Evolutionary conservation across 35 echinoderm and acorn worm species (phyloP), one percentile per base, ranked within the genome.

Genomic region (Antedon bifida): DNA sequence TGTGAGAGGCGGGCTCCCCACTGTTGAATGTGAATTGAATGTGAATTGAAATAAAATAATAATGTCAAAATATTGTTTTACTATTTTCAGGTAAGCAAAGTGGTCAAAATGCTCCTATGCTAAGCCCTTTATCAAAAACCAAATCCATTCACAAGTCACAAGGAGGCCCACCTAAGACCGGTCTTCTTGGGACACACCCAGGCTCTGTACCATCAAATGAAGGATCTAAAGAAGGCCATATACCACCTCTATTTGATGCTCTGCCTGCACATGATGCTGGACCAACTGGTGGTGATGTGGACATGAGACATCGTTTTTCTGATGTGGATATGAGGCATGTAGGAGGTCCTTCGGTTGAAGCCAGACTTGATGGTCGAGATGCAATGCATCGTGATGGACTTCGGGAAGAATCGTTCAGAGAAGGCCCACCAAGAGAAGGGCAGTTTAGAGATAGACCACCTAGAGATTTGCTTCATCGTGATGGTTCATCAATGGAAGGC

Each of bases 271-370:
- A 51, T 32, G 42, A 51, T 51, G 39, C 9, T 45, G 80, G n/a
- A 35, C 39, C 39, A 26, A 7, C 29, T 29, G 80, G 80, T 4
- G 80, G 80, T 82, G 85, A 87, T 36, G 33, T 87, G 31, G 85
- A 87, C 44, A 77, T 87, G 30, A 36, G 85, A 11, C 38, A 87
- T 17, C 26, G 85, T 32, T 87, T 87, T 29, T 34, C 36, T 30
- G 85, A 87, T 73, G 74, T 79, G 39, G 85, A 87, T 74, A 83
- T 83, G 82, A 83, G 82, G 31, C 44, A 83, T 29, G 82, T 34
- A 3, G 46, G 34, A 11, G 74, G 82, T 14, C 82, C 28, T 21
- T 46, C 38, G 3, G 46, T 31, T 56, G 32, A 34, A 5, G 51
- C n/a, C 31, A 73, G 46, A 28, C 51, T 33, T 83, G 74, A 73